Evolutionary conservation across 2,888 invertebrate genomes (phyloP), one percentile per base, ranked within the genome.

Genomic region (Tenthredo amoena): DNA sequence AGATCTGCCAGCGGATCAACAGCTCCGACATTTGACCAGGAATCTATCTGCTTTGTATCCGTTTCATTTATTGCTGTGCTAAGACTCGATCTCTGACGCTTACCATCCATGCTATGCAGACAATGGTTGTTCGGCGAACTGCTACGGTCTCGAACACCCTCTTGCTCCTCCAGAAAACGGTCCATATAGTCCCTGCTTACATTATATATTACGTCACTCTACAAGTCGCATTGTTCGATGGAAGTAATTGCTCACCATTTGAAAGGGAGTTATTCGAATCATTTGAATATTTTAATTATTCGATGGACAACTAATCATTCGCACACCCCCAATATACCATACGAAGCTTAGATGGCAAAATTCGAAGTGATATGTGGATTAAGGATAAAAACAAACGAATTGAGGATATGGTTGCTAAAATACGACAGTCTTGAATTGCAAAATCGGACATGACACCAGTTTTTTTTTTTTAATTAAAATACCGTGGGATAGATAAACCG

Each of bases 131-230:
- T 96, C 0, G 97, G 97, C 18, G 97, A 97, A 40, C 97, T 96
- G 85, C 96, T 96, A 37, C 96, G 95, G 85, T 96, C 95, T n/a
- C 95, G 94, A 18, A 94, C 94, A 43, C 94, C 94, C 90, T 97
- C 97, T 93, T 98, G 97, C 91, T 98, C 98, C 92, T 98, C 97
- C 90, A 98, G 94, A 94, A 98, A 98, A 89, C 98, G 95, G 92
- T 98, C 98, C 98, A 98, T 98, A 92, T 98, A 98, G 94, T 98
- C 98, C 86, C 95, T 95, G 93, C 90, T 91, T 92, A 89, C 89
- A 87, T 83, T 83, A 83, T 34, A 83, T 68, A 83, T 83, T 68
- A 83, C 65, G 83, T 83, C 83, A 83, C 83, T 83, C 83, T 83
- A 68, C 50, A 58, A 83, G 83, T 83, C 21, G 50, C n/a, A 43